Evolutionary conservation across 2,113 vertebrate species (phyloP).

Genomic region (Rostratula benghalensis): DNA sequence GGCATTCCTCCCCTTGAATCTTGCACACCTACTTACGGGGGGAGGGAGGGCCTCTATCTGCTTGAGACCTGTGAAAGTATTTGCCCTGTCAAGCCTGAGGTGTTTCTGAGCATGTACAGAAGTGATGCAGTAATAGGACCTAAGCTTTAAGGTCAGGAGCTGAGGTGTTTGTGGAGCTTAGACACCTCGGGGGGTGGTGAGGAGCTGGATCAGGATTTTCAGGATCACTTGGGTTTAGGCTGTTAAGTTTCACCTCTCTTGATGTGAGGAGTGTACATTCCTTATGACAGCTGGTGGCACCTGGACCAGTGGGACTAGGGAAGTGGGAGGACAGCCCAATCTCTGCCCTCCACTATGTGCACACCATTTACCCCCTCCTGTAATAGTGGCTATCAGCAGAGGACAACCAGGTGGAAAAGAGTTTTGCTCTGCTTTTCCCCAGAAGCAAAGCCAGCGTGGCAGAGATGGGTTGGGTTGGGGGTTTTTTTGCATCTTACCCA

Average conservation of each 20-base stretch:
- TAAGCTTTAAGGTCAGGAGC: neutral
- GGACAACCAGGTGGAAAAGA: neutral
- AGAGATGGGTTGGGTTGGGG: neutral
- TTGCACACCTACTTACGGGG: neutral
- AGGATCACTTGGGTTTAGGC: neutral
- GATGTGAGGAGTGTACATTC: neutral
- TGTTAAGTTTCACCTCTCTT: neutral
- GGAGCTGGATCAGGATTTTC: neutral
- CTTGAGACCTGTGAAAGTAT: neutral
- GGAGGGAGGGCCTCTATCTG: neutral
- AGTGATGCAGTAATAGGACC: neutral
- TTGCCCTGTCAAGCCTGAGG: neutral
- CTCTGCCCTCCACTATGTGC: neutral
- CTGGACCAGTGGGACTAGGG: neutral
- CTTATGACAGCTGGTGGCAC: neutral
- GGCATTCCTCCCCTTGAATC: neutral
- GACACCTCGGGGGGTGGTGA: accelerated
- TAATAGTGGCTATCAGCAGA: neutral
- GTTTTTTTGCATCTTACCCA: neutral
- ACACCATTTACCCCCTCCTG: neutral
- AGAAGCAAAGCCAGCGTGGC: neutral
- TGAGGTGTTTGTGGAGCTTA: neutral
- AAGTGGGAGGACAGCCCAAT: accelerated
- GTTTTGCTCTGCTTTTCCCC: neutral
- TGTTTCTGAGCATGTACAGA: neutral